These are phyloP conservation scores for Siniperca chuatsi DNA, from an alignment of 2,113 vertebrate species.

Conservation along the genomic window DNA sequence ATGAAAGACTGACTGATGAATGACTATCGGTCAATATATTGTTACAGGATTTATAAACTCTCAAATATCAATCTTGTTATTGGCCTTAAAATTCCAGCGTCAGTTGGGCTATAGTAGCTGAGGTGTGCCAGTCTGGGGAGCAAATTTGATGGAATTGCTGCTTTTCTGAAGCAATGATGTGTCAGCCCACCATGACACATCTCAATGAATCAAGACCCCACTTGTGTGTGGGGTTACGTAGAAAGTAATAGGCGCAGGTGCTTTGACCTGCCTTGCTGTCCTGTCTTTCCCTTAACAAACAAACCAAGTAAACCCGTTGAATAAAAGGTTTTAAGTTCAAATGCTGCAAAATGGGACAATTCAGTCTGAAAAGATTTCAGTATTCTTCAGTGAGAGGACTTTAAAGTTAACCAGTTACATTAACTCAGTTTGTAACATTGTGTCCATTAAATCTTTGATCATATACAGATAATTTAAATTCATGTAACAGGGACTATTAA, in stretches of 20 bases:
- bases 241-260: background rate
- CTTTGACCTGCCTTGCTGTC: background rate
- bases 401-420: background rate
- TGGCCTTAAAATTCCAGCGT: background rate
- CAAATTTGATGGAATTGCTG: background rate
- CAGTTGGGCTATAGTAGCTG: background rate
- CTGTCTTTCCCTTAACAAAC: background rate
- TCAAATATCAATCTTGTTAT: background rate
- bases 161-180: constrained; percentile 14
- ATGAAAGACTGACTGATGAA: too few relatives aligned
- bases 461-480: constrained; percentile 47
- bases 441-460: constrained; percentile 30
- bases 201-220: constrained; percentile 15
- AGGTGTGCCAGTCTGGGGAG: background rate
- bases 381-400: background rate
- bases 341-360: background rate
- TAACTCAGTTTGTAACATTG: background rate
- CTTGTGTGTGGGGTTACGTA: background rate
- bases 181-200: background rate
- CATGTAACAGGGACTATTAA: constrained; percentile 54
- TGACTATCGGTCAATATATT: background rate
- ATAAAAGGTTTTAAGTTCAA: background rate
- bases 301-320: background rate
- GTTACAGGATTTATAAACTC: background rate
- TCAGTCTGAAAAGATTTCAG: background rate